phyloP scores from a whole-genome alignment of 2,113 vertebrate species.

The Megaceryle maxima region DNA sequence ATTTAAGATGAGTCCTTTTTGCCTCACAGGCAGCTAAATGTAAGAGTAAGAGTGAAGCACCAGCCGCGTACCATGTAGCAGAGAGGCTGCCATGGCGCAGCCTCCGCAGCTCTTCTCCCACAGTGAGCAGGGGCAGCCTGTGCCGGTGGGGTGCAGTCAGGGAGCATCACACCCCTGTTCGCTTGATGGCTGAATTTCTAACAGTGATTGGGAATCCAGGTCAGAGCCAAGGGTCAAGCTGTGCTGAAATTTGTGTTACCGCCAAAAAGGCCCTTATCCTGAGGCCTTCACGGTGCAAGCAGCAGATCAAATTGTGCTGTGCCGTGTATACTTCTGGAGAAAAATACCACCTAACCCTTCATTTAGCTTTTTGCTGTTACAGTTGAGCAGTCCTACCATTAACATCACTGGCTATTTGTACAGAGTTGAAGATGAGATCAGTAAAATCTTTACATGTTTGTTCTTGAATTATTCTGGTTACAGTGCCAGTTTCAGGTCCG shows the following conservation, averaged over 20 bases:
- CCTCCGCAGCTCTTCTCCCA: background rate
- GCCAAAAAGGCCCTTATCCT: accelerated
- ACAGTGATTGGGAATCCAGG: background rate
- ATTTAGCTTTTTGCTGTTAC: background rate
- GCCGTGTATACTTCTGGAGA: accelerated
- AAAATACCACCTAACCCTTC: background rate
- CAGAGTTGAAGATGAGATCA: background rate
- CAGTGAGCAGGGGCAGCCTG: accelerated
- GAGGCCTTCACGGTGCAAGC: accelerated
- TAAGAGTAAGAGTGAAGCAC: background rate
- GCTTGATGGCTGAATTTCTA: accelerated
- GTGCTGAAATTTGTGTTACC: background rate
- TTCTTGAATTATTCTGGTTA: background rate
- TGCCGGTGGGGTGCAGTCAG: accelerated
- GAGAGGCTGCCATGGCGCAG: accelerated
- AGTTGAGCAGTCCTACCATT: background rate
- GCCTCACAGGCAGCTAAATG: accelerated
- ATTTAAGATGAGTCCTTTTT: background rate
- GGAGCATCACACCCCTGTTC: accelerated
- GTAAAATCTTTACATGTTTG: background rate
- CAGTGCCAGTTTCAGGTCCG: background rate
- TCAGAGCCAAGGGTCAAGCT: background rate
- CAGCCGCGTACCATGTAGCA: accelerated
- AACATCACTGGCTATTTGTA: background rate
- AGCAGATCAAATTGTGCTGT: accelerated